Percentiles rank a stretch among this genome's conserved stretches.
Conservation (phyloP, 2,888 invertebrate genomes). For the Coleophora deauratella region DNA sequence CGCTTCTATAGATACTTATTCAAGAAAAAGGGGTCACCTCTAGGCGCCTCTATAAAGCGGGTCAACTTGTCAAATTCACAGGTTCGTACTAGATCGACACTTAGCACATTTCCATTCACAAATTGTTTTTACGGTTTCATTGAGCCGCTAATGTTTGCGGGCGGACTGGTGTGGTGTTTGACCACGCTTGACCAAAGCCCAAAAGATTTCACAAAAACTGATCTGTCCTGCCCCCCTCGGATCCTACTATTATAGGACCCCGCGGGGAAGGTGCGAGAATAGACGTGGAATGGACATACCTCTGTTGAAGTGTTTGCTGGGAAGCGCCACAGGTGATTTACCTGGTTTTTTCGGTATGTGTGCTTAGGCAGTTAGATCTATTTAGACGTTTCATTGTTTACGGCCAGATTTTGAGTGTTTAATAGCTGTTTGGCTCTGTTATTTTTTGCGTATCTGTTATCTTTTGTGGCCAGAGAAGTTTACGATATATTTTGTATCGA, state of each 20-base stretch:
- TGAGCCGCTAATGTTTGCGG: constrained; percentile 43
- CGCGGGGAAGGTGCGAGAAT: not conserved
- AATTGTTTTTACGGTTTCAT: constrained; percentile 31
- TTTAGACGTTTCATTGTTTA: constrained; percentile 15
- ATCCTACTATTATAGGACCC: too few species aligned
- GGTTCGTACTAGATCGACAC: constrained; percentile 7
- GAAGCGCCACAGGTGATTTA: constrained; percentile 66
- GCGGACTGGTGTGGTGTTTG: constrained; percentile 51
- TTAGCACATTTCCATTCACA: constrained; percentile 49
- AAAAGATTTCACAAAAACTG: constrained; percentile 17
- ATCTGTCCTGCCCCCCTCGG: too few species aligned
- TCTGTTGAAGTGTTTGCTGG: constrained; percentile 2
- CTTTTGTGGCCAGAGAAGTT: too few species aligned
- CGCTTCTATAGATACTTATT: too few species aligned
- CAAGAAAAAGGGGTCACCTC: too few species aligned
- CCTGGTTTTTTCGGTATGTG: constrained; percentile 45
- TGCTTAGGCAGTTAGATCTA: constrained; percentile 38
- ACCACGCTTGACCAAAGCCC: constrained; percentile 31
- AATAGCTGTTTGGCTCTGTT: constrained; percentile 21
- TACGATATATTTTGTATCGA: not conserved
- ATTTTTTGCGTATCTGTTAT: constrained; percentile 11
- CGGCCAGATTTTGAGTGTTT: constrained; percentile 24
- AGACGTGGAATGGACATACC: constrained; percentile 1
- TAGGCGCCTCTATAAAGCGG: too few species aligned
- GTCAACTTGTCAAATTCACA: not conserved